phyloP scores from a whole-genome alignment of 1,140 invertebrate genomes.

The Bicyclus anynana region DNA sequence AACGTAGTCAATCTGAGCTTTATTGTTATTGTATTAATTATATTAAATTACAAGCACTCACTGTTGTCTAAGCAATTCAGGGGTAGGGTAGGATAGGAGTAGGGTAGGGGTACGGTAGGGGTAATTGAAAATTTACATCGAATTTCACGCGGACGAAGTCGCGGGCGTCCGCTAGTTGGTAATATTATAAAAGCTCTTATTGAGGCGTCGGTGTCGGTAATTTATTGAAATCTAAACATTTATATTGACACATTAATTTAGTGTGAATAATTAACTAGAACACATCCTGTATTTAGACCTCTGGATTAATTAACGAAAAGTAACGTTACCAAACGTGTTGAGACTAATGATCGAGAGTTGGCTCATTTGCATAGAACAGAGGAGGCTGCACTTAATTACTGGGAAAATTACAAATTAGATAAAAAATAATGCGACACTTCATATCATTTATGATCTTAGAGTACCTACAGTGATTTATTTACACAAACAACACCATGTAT shows the following conservation, averaged over 20 bases:
- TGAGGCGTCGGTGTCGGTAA: neutral
- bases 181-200: neutral
- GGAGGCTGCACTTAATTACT: constrained; percentile 51
- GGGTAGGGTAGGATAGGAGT: too few species aligned
- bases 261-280: constrained; percentile 8
- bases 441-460: neutral
- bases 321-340: constrained; percentile 64
- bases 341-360: constrained; percentile 69
- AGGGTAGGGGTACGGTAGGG: too few species aligned
- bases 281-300: constrained; percentile 32
- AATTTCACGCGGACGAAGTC: too few species aligned
- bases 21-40: too few species aligned
- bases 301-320: constrained; percentile 71
- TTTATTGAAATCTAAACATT: neutral
- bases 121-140: too few species aligned
- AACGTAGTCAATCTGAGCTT: too few species aligned
- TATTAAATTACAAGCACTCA: too few species aligned
- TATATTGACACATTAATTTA: constrained; percentile 18
- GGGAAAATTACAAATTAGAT: constrained; percentile 46
- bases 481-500: too few species aligned
- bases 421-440: constrained; percentile 18
- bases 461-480: too few species aligned
- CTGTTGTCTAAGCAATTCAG: too few species aligned
- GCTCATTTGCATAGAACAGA: constrained; percentile 74
- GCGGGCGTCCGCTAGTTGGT: too few species aligned